Conservation (phyloP, 2,888 invertebrate species). For the Agrenia bidenticulata region DNA sequence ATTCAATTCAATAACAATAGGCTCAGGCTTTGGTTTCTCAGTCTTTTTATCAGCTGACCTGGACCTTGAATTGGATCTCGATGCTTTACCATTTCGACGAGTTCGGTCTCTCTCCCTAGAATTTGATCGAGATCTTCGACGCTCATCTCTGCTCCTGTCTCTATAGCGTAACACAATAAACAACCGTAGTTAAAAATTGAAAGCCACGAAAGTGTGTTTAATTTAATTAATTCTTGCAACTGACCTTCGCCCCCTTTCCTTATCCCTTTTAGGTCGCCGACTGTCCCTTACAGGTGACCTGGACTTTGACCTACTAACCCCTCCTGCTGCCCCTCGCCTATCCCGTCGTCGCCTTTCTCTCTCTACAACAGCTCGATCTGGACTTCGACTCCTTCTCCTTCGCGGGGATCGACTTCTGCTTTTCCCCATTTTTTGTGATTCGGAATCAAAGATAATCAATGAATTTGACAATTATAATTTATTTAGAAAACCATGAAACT, state of each 20-base stretch:
- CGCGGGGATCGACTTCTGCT: conserved; percentile 58
- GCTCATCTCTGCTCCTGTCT: conserved; percentile 9
- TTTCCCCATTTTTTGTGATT: conserved; percentile 57
- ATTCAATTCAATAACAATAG: conserved; percentile 55
- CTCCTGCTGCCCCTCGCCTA: neutral
- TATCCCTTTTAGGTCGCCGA: conserved; percentile 39
- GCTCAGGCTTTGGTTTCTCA: conserved; percentile 22
- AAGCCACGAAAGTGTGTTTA: no score
- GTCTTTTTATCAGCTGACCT: conserved; percentile 12
- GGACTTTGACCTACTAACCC: conserved; percentile 50
- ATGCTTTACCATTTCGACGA: conserved; percentile 6
- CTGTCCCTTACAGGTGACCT: conserved; percentile 58
- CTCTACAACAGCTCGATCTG: conserved; percentile 53
- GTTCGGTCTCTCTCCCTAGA: conserved; percentile 19
- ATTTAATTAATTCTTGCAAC: no score
- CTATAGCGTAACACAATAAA: no score
- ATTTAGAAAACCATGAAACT: no score
- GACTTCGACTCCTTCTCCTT: conserved; percentile 53
- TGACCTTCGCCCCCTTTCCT: conserved; percentile 14
- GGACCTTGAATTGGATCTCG: neutral
- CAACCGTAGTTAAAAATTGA: no score
- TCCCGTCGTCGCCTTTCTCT: conserved; percentile 55
- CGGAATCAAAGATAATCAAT: no score
- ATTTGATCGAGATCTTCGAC: conserved; percentile 16
- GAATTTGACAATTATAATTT: no score